A percentile compares a stretch with the other conserved stretches of the same genome.
phyloP scores from a whole-genome alignment of 64 coral and sea anemone species.

The Stichodactyla mertensii region DNA sequence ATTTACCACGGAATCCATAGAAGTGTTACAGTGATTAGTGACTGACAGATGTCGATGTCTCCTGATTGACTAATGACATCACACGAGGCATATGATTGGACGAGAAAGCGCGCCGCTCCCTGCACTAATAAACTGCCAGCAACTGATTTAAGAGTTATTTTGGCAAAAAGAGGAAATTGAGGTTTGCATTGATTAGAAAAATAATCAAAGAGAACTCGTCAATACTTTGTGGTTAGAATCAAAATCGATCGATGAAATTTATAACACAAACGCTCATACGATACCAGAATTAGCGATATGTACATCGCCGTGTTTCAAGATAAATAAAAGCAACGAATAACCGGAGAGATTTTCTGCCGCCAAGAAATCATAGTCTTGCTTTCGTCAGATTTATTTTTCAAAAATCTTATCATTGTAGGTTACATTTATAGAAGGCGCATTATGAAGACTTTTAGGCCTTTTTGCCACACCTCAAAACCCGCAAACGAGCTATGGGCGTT shows the following conservation, averaged over 20 bases:
- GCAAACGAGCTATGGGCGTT: conserved; percentile 10
- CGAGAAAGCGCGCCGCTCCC: background rate
- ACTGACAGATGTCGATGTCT: conserved; percentile 37
- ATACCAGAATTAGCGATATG: background rate
- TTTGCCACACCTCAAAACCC: conserved; percentile 4
- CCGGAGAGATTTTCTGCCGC: background rate
- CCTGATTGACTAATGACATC: conserved; percentile 26
- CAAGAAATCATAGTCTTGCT: background rate
- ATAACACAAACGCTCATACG: conserved; percentile 14
- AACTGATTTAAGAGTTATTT: conserved; percentile 61
- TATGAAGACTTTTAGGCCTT: background rate
- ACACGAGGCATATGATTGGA: conserved; percentile 17
- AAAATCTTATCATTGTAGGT: background rate
- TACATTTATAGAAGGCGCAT: background rate
- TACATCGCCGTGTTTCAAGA: background rate
- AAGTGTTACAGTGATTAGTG: conserved; percentile 66
- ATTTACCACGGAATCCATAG: conserved; percentile 26
- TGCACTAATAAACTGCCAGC: conserved; percentile 36
- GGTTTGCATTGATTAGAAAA: conserved; percentile 42
- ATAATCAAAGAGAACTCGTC: conserved; percentile 26
- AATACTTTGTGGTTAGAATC: conserved; percentile 27
- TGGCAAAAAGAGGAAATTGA: conserved; percentile 42
- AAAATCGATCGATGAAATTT: conserved; percentile 23
- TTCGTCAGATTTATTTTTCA: background rate
- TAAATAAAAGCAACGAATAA: background rate